phyloP scores from a whole-genome alignment of 2,113 vertebrate genomes.

The Rhabdornis inornatus region DNA sequence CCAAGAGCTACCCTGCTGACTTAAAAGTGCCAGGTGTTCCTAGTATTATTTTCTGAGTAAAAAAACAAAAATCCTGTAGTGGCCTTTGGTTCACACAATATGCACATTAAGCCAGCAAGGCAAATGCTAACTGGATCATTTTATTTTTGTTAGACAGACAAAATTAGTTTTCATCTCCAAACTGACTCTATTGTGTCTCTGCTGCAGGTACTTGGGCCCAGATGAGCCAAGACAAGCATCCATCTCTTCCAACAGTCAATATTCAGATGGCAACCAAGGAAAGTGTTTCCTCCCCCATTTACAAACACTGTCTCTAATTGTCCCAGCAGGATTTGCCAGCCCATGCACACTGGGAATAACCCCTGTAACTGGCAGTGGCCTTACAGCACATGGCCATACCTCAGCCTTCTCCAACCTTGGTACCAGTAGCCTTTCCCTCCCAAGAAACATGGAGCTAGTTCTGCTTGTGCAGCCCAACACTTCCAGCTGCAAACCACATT shows the following conservation, averaged over 20 bases:
- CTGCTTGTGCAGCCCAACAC: accelerated
- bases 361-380: too few species aligned
- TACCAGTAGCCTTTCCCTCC: too few species aligned
- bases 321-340: neutral
- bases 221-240: neutral
- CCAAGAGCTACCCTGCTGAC: neutral
- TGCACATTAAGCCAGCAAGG: neutral
- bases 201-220: neutral
- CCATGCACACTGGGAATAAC: accelerated
- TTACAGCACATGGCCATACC: accelerated
- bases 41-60: neutral
- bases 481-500: neutral
- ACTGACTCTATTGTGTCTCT: neutral
- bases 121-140: neutral
- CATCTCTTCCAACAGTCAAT: neutral
- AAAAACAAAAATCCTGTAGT: neutral
- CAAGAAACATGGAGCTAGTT: neutral
- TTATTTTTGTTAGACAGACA: neutral
- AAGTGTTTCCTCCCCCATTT: accelerated
- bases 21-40: neutral
- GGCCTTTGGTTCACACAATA: neutral
- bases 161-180: neutral
- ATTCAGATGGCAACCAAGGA: neutral
- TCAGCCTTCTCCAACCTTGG: accelerated
- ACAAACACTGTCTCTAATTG: neutral